Conservation (phyloP, 2,797 vertebrate species). For the Triplophysa yarkandensis region DNA sequence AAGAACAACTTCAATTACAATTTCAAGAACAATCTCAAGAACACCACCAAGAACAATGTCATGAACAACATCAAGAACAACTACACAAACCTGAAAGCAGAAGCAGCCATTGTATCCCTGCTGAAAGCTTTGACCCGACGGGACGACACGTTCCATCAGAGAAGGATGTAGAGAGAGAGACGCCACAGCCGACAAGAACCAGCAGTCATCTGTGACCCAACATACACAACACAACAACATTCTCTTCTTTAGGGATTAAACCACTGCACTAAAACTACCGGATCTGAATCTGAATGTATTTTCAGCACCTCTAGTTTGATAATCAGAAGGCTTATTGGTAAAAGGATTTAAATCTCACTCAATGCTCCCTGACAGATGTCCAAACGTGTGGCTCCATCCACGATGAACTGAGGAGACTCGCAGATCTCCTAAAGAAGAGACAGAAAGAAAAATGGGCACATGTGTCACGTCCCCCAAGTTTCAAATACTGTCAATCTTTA, state of each 20-base stretch:
- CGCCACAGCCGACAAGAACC: constrained; percentile 77
- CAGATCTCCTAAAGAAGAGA: constrained; percentile 65
- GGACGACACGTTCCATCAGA: constrained; percentile 74
- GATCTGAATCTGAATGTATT: too few relatives aligned
- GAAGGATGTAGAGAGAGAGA: constrained; percentile 69
- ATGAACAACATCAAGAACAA: too few relatives aligned
- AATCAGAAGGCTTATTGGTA: background rate
- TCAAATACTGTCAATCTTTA: too few relatives aligned
- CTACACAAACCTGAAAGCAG: constrained; percentile 70
- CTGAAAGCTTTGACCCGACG: constrained; percentile 70
- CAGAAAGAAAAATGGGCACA: background rate
- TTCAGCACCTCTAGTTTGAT: too few relatives aligned
- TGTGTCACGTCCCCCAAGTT: too few relatives aligned
- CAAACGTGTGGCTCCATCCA: constrained; percentile 71
- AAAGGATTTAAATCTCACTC: constrained; percentile 62
- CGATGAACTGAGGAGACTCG: constrained; percentile 67
- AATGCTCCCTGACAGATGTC: constrained; percentile 74
- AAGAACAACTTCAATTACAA: too few relatives aligned
- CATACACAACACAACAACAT: background rate
- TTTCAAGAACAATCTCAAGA: background rate
- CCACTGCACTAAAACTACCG: too few relatives aligned
- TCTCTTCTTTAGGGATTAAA: background rate
- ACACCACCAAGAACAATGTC: too few relatives aligned
- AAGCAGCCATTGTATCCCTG: constrained; percentile 73
- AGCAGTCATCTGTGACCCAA: constrained; percentile 73